A percentile compares a stretch with the other conserved stretches of the same genome.
These are phyloP conservation scores for Grus americana DNA, from an alignment of 2,113 vertebrate species.

Conservation along the genomic window DNA sequence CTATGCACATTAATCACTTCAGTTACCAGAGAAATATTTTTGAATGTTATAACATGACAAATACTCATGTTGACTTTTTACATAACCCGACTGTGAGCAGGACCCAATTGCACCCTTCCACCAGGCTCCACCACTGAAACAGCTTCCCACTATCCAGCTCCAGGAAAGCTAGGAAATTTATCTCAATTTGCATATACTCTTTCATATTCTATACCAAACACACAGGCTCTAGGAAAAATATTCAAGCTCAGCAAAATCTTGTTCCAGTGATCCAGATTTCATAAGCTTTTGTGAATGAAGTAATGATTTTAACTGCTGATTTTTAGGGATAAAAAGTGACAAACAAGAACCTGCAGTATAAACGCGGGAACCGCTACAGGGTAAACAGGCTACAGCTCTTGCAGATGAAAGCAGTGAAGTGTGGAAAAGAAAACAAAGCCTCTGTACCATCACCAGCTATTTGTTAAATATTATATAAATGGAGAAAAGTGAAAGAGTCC, in stretches of 20 bases:
- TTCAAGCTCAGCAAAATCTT: background rate
- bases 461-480: background rate
- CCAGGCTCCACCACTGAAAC: background rate
- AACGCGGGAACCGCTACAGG: background rate
- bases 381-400: background rate
- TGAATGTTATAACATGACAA: background rate
- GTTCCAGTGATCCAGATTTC: background rate
- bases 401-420: background rate
- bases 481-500: background rate
- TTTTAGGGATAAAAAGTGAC: background rate
- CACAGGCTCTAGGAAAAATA: background rate
- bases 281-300: background rate
- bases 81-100: background rate
- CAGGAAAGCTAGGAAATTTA: background rate
- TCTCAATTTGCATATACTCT: background rate
- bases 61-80: background rate
- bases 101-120: background rate
- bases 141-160: background rate
- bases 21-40: background rate
- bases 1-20: background rate
- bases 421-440: background rate
- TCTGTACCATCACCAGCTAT: background rate
- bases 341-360: background rate
- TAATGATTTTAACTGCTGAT: background rate
- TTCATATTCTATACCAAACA: background rate